phyloP scores from a whole-genome alignment of 1,140 invertebrate genomes.

The Monomorium pharaonis region DNA sequence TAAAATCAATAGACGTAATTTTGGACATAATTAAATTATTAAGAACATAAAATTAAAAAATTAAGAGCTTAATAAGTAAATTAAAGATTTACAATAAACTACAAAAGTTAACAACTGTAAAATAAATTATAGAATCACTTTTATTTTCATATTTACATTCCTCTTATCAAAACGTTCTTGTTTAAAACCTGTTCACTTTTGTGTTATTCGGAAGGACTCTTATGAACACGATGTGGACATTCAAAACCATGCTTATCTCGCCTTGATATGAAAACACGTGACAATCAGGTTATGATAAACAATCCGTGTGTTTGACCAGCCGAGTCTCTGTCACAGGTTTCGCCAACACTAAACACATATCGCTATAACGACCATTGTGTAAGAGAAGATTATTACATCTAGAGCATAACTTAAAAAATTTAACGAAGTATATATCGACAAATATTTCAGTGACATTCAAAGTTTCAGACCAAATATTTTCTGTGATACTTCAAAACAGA shows the following conservation, averaged over 20 bases:
- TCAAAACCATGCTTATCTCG: slow-evolving; percentile 76
- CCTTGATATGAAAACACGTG: slow-evolving; percentile 74
- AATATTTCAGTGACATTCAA: not conserved
- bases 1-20: not conserved
- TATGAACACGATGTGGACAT: slow-evolving; percentile 71
- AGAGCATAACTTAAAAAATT: not conserved
- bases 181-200: slow-evolving; percentile 64
- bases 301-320: slow-evolving; percentile 69
- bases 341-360: slow-evolving; percentile 67
- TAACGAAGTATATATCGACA: not conserved
- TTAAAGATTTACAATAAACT: not conserved
- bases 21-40: not conserved
- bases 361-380: not conserved
- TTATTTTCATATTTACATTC: not conserved
- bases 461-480: not conserved
- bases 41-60: not conserved
- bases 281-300: slow-evolving; percentile 75
- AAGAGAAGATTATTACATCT: not conserved
- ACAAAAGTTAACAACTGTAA: not conserved
- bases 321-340: slow-evolving; percentile 65
- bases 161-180: not conserved
- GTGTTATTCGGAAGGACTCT: slow-evolving; percentile 44
- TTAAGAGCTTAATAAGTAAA: not conserved
- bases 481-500: not conserved
- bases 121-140: not conserved